Evolutionary conservation across 2,797 vertebrate species (phyloP).

Genomic region (Myotis myotis): DNA sequence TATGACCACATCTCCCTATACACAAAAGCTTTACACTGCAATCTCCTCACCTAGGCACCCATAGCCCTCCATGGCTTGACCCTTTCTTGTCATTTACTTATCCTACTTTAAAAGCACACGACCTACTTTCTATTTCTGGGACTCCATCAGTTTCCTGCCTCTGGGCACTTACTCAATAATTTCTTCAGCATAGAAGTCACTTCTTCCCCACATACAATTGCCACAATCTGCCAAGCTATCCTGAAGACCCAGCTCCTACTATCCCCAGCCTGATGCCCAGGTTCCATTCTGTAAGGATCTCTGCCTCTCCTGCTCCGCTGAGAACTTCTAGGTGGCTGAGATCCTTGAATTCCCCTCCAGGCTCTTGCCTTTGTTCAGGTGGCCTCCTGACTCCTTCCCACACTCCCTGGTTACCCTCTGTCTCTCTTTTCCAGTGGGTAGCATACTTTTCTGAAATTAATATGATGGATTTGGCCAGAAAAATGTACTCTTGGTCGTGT

Average conservation of each 20-base stretch:
- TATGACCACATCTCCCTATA: background rate
- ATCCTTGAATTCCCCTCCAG: background rate
- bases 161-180: background rate
- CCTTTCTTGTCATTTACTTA: background rate
- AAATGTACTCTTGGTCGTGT: background rate
- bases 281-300: background rate
- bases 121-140: background rate
- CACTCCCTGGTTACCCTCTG: background rate
- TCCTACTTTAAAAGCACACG: background rate
- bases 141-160: background rate
- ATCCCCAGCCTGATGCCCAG: background rate
- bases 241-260: background rate
- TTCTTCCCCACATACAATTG: background rate
- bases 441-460: background rate
- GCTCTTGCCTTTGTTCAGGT: background rate
- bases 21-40: background rate
- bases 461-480: background rate
- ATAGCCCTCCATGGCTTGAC: fast-evolving
- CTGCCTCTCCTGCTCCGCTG: fast-evolving
- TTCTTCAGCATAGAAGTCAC: background rate
- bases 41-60: background rate
- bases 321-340: background rate
- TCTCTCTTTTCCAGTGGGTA: background rate
- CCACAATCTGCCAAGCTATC: background rate
- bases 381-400: background rate